These are phyloP conservation scores for Chironomus riparius DNA, from an alignment of 2,888 invertebrate genomes.

Conservation along the genomic window DNA sequence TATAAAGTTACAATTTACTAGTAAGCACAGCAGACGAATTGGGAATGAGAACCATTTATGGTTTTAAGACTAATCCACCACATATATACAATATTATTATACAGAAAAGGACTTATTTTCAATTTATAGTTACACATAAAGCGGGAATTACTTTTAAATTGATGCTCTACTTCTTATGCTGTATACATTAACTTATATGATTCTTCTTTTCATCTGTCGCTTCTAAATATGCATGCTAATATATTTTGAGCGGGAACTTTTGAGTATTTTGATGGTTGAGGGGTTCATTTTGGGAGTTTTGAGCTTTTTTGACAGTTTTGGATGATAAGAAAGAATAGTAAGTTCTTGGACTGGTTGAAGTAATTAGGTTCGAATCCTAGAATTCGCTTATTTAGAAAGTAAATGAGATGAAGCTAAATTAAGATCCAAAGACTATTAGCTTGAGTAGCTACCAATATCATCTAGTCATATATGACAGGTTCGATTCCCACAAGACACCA, in stretches of 20 bases:
- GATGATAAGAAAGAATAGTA: too few relatives aligned
- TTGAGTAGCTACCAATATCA: too few relatives aligned
- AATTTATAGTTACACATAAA: conserved; percentile 27
- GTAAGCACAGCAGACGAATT: not conserved
- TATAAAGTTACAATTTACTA: too few relatives aligned
- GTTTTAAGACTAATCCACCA: conserved; percentile 5
- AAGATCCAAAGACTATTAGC: too few relatives aligned
- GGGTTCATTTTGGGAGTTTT: too few relatives aligned
- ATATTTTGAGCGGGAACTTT: not conserved
- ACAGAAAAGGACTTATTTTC: conserved; percentile 24
- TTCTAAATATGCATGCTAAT: not conserved
- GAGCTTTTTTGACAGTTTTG: too few relatives aligned
- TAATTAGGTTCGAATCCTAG: too few relatives aligned
- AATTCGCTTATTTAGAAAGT: too few relatives aligned
- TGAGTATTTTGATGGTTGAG: not conserved
- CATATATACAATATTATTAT: not conserved
- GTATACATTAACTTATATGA: not conserved
- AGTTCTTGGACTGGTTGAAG: too few relatives aligned
- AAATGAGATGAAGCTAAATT: too few relatives aligned
- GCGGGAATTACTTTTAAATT: conserved; percentile 26
- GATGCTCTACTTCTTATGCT: conserved; percentile 14
- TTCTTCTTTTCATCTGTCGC: conserved; percentile 7
- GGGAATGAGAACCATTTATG: conserved; percentile 8
- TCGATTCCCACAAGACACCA: too few relatives aligned
- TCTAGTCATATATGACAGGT: too few relatives aligned